Conservation (phyloP, 2,113 vertebrate species). For the Ageneiosus marmoratus region DNA sequence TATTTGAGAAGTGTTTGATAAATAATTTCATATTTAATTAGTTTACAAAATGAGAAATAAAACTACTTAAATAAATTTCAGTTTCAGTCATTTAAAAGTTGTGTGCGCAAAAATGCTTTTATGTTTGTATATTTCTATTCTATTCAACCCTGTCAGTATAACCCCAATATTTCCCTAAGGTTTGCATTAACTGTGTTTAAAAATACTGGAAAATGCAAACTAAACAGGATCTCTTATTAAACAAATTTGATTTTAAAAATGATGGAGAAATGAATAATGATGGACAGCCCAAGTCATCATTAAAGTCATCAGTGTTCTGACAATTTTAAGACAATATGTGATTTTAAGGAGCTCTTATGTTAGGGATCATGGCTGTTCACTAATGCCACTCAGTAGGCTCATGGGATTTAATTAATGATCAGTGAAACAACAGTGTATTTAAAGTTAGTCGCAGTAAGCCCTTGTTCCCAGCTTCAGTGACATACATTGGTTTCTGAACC, state of each 20-base stretch:
- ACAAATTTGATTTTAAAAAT: background rate
- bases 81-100: conserved; percentile 7
- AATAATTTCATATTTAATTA: too few species aligned
- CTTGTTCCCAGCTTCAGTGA: background rate
- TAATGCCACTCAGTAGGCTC: background rate
- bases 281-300: background rate
- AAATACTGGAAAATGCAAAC: background rate
- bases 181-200: background rate
- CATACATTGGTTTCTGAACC: background rate
- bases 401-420: background rate
- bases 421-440: background rate
- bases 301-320: background rate
- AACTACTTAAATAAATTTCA: too few species aligned
- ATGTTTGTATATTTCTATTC: background rate
- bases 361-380: background rate
- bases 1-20: too few species aligned
- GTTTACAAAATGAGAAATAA: too few species aligned
- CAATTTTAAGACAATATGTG: background rate
- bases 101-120: background rate
- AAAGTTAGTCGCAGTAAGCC: background rate
- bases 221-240: background rate
- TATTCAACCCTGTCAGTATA: background rate
- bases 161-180: background rate
- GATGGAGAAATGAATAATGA: background rate
- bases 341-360: conserved; percentile 1